Conservation (phyloP, 2,888 invertebrate species). For the Calliopum simillimum region DNA sequence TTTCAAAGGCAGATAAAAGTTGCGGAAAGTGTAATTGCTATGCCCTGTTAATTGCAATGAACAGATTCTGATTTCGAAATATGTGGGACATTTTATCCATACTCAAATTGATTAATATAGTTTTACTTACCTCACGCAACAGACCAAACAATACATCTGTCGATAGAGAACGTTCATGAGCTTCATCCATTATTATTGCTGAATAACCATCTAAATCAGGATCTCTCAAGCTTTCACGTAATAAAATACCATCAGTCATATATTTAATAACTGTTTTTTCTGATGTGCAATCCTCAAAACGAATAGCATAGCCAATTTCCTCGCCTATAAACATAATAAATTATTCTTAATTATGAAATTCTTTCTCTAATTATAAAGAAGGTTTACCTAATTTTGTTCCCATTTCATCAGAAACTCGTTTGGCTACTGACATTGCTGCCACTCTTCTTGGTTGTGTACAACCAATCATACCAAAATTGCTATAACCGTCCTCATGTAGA, state of each 20-base stretch:
- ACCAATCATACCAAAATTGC: slow-evolving; percentile 92
- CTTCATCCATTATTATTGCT: slow-evolving; percentile 99
- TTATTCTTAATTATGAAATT: not conserved
- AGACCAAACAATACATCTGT: slow-evolving; percentile 98
- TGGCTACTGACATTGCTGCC: slow-evolving; percentile 99
- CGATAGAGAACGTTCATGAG: slow-evolving; percentile 96
- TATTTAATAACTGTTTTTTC: slow-evolving; percentile 95
- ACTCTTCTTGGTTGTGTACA: slow-evolving; percentile 98
- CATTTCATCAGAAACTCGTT: slow-evolving; percentile 99
- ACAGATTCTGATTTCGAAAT: too few species aligned
- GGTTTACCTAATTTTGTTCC: slow-evolving; percentile 79
- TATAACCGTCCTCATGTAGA: slow-evolving; percentile 96
- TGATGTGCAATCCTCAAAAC: slow-evolving; percentile 99
- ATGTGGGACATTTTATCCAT: too few species aligned
- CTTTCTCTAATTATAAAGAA: not conserved
- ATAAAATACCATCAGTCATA: slow-evolving; percentile 99
- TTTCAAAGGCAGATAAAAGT: too few species aligned
- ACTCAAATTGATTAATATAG: not conserved
- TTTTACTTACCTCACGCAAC: slow-evolving; percentile 82
- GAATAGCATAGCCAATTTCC: slow-evolving; percentile 98
- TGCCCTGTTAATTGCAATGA: too few species aligned
- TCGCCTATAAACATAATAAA: slow-evolving; percentile 70
- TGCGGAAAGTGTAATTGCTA: too few species aligned
- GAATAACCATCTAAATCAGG: slow-evolving; percentile 97
- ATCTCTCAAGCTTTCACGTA: slow-evolving; percentile 95